Percentiles rank a stretch among this genome's conserved stretches.
phyloP scores from a whole-genome alignment of 2,797 vertebrate genomes.

The Discoglossus pictus region DNA sequence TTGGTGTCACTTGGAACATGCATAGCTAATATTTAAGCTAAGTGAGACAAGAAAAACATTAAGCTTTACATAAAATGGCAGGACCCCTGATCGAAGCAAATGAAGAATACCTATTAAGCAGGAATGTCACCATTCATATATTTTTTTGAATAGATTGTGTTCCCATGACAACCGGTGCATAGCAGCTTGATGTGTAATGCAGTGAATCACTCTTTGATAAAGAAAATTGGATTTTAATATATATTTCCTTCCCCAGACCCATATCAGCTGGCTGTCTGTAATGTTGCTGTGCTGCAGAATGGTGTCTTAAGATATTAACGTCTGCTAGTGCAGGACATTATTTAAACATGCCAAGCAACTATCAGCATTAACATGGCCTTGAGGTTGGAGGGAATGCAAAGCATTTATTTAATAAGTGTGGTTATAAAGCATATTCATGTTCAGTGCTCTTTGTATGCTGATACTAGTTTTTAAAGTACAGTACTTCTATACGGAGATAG shows the following conservation, averaged over 20 bases:
- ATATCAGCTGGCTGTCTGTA: slow-evolving; percentile 21
- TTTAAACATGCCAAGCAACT: slow-evolving; percentile 32
- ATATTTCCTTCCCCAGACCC: slow-evolving; percentile 17
- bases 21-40: slow-evolving; percentile 13
- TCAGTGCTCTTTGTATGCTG: background rate
- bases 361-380: slow-evolving; percentile 6
- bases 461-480: slow-evolving; percentile 3
- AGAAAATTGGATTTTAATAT: slow-evolving; percentile 50
- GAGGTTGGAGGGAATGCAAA: slow-evolving; percentile 21
- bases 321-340: slow-evolving; percentile 23
- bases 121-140: slow-evolving; percentile 51
- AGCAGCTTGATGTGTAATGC: slow-evolving; percentile 67
- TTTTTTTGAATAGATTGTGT: slow-evolving; percentile 72
- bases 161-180: slow-evolving; percentile 73
- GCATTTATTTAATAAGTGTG: too few relatives aligned
- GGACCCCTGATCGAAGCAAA: slow-evolving; percentile 26
- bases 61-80: slow-evolving; percentile 29
- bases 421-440: background rate
- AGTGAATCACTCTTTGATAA: slow-evolving; percentile 65
- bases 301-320: slow-evolving; percentile 19
- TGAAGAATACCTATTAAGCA: slow-evolving; percentile 42
- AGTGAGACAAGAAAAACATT: slow-evolving; percentile 14
- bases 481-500: too few relatives aligned
- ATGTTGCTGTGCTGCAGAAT: slow-evolving; percentile 15
- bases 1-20: background rate